phyloP scores from a whole-genome alignment of 2,113 vertebrate genomes.

The Pelobates fuscus region DNA sequence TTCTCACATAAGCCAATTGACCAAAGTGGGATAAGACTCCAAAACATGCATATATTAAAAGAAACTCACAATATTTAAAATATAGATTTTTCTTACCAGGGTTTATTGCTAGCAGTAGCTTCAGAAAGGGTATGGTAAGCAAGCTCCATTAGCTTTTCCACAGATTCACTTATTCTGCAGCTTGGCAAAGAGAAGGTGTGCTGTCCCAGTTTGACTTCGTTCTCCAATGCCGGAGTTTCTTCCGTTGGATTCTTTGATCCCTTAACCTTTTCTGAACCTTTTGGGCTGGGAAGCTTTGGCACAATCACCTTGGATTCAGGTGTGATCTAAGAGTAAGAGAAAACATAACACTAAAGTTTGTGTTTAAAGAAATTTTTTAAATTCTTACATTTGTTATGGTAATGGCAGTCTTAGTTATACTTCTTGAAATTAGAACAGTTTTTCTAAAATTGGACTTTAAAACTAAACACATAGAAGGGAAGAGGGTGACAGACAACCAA shows the following conservation, averaged over 20 bases:
- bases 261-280: conserved; percentile 54
- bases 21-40: no score
- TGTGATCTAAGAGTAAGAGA: conserved; percentile 72
- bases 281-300: conserved; percentile 72
- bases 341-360: no score
- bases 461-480: no score
- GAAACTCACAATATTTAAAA: no score
- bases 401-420: no score
- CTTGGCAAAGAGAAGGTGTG: conserved; percentile 80
- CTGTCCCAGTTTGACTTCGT: conserved; percentile 69
- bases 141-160: conserved; percentile 87
- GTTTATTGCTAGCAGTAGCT: conserved; percentile 81
- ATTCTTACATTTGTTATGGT: no score
- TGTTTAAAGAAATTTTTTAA: no score
- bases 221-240: conserved; percentile 64
- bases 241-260: conserved; percentile 43
- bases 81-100: conserved; percentile 82
- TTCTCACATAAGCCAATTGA: no score
- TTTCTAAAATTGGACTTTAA: no score
- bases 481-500: no score
- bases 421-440: no score
- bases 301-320: conserved; percentile 73
- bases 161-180: conserved; percentile 88
- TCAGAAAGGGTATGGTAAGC: conserved; percentile 85
- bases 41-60: no score